Percentiles rank a stretch among this genome's conserved stretches.
Conservation (phyloP, 2,888 invertebrate genomes). For the Oasisia sp. region DNA sequence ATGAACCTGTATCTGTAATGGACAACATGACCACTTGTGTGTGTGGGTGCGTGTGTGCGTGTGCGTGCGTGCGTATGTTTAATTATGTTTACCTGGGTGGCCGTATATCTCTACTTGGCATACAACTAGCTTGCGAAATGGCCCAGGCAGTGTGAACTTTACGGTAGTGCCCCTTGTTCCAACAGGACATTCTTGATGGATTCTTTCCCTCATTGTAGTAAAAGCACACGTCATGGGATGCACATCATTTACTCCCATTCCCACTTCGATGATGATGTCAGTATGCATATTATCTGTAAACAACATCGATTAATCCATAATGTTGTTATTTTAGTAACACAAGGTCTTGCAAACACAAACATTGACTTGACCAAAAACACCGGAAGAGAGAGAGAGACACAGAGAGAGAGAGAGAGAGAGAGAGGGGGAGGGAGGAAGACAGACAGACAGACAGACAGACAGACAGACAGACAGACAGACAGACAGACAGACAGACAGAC, state of each 20-base stretch:
- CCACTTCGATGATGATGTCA: slow-evolving; percentile 7
- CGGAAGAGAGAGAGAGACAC: too few relatives aligned
- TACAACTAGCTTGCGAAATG: neutral
- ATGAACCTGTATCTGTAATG: too few relatives aligned
- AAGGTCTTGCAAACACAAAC: too few relatives aligned
- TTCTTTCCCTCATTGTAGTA: neutral
- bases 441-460: too few relatives aligned
- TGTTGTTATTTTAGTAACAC: too few relatives aligned
- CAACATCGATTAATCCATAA: neutral
- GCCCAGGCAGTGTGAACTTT: neutral
- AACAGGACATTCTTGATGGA: neutral
- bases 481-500: too few relatives aligned
- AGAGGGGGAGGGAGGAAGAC: too few relatives aligned
- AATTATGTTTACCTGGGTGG: neutral
- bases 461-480: too few relatives aligned
- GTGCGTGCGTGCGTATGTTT: neutral
- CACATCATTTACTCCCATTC: neutral
- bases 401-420: too few relatives aligned
- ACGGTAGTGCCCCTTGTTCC: neutral
- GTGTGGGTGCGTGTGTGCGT: too few relatives aligned
- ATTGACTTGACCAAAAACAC: too few relatives aligned
- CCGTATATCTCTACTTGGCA: neutral
- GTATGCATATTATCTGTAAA: neutral
- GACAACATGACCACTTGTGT: too few relatives aligned
- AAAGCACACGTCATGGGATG: slow-evolving; percentile 7